Conservation (phyloP, 2,113 vertebrate genomes). For the Tiliqua scincoides region DNA sequence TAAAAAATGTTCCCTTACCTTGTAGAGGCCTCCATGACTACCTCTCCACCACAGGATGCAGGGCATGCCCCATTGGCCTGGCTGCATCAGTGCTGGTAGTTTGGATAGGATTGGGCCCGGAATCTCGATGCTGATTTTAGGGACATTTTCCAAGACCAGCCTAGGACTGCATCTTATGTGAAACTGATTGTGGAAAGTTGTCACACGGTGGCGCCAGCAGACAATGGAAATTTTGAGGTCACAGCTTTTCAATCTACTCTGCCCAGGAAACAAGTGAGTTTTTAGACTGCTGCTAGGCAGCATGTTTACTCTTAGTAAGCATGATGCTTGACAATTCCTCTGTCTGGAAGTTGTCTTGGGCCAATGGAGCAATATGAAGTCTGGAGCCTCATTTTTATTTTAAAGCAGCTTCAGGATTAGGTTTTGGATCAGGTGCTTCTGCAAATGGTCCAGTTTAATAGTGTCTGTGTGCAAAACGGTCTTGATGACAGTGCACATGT, state of each 20-base stretch:
- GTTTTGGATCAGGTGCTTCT: background rate
- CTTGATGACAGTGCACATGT: background rate
- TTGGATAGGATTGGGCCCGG: too few species aligned
- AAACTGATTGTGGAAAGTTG: background rate
- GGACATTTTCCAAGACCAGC: background rate
- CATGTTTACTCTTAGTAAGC: background rate
- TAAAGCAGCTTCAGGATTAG: background rate
- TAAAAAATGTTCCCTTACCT: too few species aligned
- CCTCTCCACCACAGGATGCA: too few species aligned
- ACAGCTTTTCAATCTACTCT: background rate
- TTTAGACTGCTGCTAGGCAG: background rate
- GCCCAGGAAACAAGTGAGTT: too few species aligned
- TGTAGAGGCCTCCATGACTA: too few species aligned
- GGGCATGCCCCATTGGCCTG: too few species aligned
- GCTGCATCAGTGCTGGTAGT: background rate
- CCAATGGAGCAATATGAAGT: background rate
- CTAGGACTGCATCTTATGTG: background rate
- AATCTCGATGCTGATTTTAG: background rate
- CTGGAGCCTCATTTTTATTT: background rate
- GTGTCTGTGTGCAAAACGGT: background rate
- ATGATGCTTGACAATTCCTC: background rate
- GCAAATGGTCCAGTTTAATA: background rate
- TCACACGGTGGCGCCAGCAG: constrained; percentile 19
- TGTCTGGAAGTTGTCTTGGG: background rate
- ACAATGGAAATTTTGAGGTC: background rate